Evolutionary conservation across 2,888 invertebrate genomes (phyloP).

Genomic region (Salpingus planirostris): DNA sequence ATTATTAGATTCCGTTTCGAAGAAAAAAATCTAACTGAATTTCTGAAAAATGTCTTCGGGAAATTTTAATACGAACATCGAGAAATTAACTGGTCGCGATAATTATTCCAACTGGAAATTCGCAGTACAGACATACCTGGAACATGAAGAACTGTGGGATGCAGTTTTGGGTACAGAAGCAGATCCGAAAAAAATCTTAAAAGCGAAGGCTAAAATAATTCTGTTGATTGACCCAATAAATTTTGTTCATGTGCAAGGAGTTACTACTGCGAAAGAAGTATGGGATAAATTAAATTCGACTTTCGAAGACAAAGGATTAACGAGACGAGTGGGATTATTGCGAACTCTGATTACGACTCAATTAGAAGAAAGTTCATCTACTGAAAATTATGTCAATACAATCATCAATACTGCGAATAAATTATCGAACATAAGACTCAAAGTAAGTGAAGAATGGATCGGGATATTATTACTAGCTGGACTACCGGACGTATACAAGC

Average conservation of each 20-base stretch:
- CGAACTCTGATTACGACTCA: neutral
- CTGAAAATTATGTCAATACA: neutral
- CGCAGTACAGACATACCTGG: neutral
- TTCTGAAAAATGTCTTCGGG: neutral
- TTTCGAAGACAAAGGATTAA: neutral
- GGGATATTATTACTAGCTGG: neutral
- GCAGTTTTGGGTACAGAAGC: neutral
- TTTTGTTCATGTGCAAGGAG: neutral
- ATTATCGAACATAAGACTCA: neutral
- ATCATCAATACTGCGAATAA: neutral
- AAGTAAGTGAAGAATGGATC: neutral
- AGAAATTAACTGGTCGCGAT: neutral
- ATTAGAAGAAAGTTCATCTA: neutral
- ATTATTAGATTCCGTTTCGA: too few relatives aligned
- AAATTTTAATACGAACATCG: neutral
- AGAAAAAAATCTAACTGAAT: too few relatives aligned
- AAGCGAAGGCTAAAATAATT: neutral
- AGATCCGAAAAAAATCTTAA: neutral
- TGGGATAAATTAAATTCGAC: neutral
- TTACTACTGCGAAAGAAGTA: neutral
- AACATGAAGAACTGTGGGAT: neutral
- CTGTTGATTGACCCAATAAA: neutral
- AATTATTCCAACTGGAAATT: neutral
- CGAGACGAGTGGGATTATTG: neutral
- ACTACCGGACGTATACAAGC: neutral